Evolutionary conservation across 2,113 vertebrate species (phyloP).

Genomic region (Orycteropus afer): DNA sequence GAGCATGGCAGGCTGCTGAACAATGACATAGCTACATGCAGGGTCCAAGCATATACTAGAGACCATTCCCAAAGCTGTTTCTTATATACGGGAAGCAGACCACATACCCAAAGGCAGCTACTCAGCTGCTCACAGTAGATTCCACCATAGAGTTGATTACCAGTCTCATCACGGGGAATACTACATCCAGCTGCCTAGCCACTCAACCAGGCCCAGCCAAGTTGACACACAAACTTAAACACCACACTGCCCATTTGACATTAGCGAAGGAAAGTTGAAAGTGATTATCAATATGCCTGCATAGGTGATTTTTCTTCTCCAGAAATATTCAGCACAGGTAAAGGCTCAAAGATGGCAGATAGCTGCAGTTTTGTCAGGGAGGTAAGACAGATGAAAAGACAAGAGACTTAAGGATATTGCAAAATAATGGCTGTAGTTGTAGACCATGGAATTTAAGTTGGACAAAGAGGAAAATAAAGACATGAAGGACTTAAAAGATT

Average conservation of each 20-base stretch:
- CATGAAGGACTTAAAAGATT: not conserved
- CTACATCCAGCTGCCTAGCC: too few relatives aligned
- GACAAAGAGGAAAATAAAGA: not conserved
- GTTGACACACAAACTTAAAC: too few relatives aligned
- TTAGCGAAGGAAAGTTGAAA: not conserved
- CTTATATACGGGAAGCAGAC: too few relatives aligned
- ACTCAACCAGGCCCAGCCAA: too few relatives aligned
- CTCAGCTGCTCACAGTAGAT: too few relatives aligned
- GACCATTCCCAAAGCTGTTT: too few relatives aligned
- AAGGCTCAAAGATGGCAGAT: not conserved
- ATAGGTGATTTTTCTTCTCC: not conserved
- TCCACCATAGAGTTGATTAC: too few relatives aligned
- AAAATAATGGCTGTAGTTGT: not conserved
- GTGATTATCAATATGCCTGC: not conserved
- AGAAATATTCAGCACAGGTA: not conserved
- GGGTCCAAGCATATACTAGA: too few relatives aligned
- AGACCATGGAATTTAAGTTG: not conserved
- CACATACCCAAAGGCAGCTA: too few relatives aligned
- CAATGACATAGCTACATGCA: too few relatives aligned
- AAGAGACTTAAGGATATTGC: not conserved
- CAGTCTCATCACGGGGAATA: too few relatives aligned
- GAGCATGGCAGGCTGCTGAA: too few relatives aligned
- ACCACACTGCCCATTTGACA: not conserved
- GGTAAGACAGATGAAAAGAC: not conserved
- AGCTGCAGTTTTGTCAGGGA: not conserved